phyloP scores from a whole-genome alignment of 1,140 invertebrate species.

The Brachionus paranguensis region DNA sequence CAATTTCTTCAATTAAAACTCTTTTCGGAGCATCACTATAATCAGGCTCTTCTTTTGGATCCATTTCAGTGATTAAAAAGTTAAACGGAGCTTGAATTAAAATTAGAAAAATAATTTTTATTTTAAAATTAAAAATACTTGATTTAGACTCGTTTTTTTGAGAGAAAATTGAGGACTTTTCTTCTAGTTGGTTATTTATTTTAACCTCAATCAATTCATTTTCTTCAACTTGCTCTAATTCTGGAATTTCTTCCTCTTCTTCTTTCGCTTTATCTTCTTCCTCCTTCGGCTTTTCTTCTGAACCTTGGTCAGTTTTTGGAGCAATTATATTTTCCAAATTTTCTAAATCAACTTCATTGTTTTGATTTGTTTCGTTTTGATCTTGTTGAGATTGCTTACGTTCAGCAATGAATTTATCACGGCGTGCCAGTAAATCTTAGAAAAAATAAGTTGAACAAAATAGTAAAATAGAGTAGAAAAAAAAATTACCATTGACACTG shows the following conservation, averaged over 20 bases:
- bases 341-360: not conserved
- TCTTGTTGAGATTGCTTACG: not conserved
- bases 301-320: not conserved
- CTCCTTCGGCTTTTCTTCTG: not conserved
- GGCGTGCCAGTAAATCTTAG: not conserved
- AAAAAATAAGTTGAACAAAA: not conserved
- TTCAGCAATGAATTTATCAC: not conserved
- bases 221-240: not conserved
- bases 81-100: not conserved
- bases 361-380: not conserved
- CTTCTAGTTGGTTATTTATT: constrained; percentile 17
- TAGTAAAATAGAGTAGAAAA: not conserved
- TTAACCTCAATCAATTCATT: constrained; percentile 31
- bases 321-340: not conserved
- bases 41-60: not conserved
- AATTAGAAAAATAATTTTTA: not conserved
- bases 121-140: not conserved
- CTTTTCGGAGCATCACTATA: not conserved
- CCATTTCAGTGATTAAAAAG: not conserved
- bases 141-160: not conserved
- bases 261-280: not conserved
- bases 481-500: constrained; percentile 25
- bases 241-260: not conserved
- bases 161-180: not conserved
- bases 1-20: constrained; percentile 17